Evolutionary conservation across 1,140 invertebrate genomes (phyloP).

Genomic region (Lepidurus couesii): DNA sequence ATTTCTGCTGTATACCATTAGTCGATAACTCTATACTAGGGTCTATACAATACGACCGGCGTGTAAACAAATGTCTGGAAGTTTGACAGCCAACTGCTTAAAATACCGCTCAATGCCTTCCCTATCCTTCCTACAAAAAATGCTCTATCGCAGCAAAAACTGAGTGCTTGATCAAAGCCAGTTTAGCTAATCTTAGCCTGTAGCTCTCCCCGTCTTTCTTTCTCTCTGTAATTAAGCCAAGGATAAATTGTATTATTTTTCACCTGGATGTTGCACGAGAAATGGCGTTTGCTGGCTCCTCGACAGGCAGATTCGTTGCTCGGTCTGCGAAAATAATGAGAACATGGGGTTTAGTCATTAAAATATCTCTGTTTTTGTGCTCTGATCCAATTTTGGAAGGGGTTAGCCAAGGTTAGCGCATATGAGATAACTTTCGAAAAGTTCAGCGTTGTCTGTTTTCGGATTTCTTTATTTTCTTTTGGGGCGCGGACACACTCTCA

Average conservation of each 20-base stretch:
- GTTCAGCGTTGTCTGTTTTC: no score
- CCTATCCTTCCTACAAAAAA: constrained; percentile 14
- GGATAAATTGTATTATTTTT: constrained; percentile 34
- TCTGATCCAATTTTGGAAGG: no score
- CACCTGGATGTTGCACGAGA: constrained; percentile 84
- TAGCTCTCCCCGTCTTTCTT: constrained; percentile 30
- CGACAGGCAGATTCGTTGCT: constrained; percentile 50
- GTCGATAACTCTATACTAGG: not conserved
- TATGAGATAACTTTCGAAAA: no score
- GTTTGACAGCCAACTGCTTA: not conserved
- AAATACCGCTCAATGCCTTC: not conserved
- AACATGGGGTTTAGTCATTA: constrained; percentile 25
- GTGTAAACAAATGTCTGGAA: not conserved
- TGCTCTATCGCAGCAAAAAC: constrained; percentile 24
- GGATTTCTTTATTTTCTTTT: no score
- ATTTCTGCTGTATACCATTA: not conserved
- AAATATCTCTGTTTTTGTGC: not conserved
- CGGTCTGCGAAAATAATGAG: constrained; percentile 47
- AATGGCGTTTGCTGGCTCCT: constrained; percentile 71
- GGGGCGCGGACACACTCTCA: no score
- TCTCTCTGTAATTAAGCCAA: not conserved
- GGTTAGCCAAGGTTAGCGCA: no score
- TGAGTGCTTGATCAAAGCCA: constrained; percentile 30
- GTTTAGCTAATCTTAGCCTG: constrained; percentile 24
- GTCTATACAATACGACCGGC: not conserved